Base-by-base conservation (phyloP, 2,797 vertebrate species). In the Hypotaenidia okinawae region DNA sequence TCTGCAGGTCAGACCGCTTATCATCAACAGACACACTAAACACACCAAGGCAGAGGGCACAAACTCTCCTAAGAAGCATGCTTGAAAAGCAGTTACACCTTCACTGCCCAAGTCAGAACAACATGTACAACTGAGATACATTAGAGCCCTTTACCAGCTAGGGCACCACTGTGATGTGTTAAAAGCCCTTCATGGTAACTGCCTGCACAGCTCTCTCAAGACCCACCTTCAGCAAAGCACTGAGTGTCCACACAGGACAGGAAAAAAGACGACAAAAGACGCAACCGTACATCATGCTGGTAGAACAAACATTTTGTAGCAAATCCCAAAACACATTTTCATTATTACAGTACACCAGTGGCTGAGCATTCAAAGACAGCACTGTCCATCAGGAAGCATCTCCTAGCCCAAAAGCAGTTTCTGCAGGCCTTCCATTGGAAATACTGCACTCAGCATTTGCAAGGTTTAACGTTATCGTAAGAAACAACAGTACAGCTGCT, bases 111-210 rank as follows among this genome's bases (percentile, higher is more conserved):
- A 21, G 52, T 8, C 9, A 4, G 16, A 68, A 41, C 4, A 79
- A 51, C 41, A 51, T 0, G 3, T 35, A 35, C 45, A 54, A 7
- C 25, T 28, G 17, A 59, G 25, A 52, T 11, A 4, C 12, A 1
- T 10, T 4, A 47, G 28, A 77, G 59, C 32, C 76, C 76, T 70
- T 84, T 1, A 59, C 30, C 68, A 35, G 52, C 8, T 57, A 63
- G 47, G 24, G 32, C 62, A 82, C 12, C 33, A 22, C 45, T 22
- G 10, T 0, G 0, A 47, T 7, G 15, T 32, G 47, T n/a, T 70
- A 13, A 30, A 80, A 55, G 18, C n/a, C 52, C 21, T 88, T 54
- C 79, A 75, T 67, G 39, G 23, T 13, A 59, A 45, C n/a, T 57
- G 11, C 16, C 28, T 16, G 37, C 28, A 15, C 15, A 25, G 52